These are phyloP conservation scores for Melieria crassipennis DNA, from an alignment of 2,888 invertebrate genomes.

Conservation along the genomic window DNA sequence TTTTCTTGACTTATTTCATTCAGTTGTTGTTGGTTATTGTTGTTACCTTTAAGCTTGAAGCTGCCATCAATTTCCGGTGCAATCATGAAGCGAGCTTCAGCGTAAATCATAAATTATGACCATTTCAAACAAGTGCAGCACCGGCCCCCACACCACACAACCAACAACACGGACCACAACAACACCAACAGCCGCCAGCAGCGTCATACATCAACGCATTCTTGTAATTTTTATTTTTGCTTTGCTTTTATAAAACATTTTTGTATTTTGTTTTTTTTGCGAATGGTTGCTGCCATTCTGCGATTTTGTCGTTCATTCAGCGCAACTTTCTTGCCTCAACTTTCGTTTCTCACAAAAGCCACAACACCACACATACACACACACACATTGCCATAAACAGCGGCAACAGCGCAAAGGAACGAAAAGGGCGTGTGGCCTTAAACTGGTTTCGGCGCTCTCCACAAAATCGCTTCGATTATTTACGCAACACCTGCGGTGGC, in stretches of 20 bases:
- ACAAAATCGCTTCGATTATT: slow-evolving; percentile 5
- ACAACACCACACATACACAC: background rate
- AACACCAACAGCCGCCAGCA: too few relatives aligned
- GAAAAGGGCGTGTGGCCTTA: slow-evolving; percentile 12
- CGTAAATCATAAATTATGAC: background rate
- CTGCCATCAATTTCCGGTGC: background rate
- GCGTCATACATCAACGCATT: background rate
- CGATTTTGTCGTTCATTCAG: too few relatives aligned
- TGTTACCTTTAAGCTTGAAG: background rate
- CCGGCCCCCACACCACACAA: too few relatives aligned
- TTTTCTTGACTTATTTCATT: background rate
- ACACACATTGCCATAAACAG: too few relatives aligned
- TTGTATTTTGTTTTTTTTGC: slow-evolving; percentile 8
- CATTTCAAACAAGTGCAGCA: too few relatives aligned
- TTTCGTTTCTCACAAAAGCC: slow-evolving; percentile 5
- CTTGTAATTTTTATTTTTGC: background rate
- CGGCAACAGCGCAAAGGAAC: too few relatives aligned
- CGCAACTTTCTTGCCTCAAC: background rate
- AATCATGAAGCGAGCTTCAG: background rate
- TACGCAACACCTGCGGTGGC: background rate
- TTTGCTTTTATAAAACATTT: background rate
- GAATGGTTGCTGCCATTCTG: too few relatives aligned
- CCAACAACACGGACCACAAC: too few relatives aligned
- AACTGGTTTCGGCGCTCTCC: too few relatives aligned
- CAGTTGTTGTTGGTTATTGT: background rate